Percentiles rank a stretch among this genome's conserved stretches.
These are phyloP conservation scores for Bradypodion ventrale DNA, from an alignment of 2,797 vertebrate genomes.

Conservation along the genomic window DNA sequence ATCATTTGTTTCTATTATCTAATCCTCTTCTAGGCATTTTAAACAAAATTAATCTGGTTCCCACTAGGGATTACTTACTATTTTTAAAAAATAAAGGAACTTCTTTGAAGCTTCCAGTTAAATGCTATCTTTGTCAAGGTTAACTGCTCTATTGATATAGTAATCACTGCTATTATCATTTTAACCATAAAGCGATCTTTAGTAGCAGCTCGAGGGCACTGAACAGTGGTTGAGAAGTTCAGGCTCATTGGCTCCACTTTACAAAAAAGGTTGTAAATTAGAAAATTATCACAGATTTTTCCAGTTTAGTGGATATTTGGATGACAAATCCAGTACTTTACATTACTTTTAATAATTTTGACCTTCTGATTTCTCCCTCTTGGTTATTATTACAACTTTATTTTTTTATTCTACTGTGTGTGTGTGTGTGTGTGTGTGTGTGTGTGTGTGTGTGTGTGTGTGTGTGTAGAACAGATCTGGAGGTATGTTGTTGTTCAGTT, in stretches of 20 bases:
- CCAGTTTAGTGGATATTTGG: constrained; percentile 12
- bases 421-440: no score
- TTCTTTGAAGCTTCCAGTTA: neutral
- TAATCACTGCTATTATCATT: neutral
- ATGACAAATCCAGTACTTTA: neutral
- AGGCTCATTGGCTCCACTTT: neutral
- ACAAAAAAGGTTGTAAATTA: neutral
- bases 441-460: no score
- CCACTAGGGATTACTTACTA: neutral
- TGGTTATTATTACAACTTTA: neutral
- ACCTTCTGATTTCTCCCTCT: neutral
- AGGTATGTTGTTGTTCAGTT: no score
- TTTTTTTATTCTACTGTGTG: neutral
- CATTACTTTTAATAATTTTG: neutral
- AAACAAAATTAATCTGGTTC: neutral
- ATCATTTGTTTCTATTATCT: neutral
- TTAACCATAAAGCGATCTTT: neutral
- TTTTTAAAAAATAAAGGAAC: neutral
- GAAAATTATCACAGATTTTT: constrained; percentile 10
- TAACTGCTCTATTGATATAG: constrained; percentile 5
- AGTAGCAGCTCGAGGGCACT: constrained; percentile 19
- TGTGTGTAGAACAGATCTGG: no score
- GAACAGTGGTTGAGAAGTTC: constrained; percentile 19
- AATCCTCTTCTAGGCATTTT: neutral
- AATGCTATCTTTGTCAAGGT: constrained; percentile 2